A percentile compares a stretch with the other conserved stretches of the same genome.
Evolutionary conservation across 2,113 vertebrate species (phyloP).

Genomic region (Crotalus viridis): DNA sequence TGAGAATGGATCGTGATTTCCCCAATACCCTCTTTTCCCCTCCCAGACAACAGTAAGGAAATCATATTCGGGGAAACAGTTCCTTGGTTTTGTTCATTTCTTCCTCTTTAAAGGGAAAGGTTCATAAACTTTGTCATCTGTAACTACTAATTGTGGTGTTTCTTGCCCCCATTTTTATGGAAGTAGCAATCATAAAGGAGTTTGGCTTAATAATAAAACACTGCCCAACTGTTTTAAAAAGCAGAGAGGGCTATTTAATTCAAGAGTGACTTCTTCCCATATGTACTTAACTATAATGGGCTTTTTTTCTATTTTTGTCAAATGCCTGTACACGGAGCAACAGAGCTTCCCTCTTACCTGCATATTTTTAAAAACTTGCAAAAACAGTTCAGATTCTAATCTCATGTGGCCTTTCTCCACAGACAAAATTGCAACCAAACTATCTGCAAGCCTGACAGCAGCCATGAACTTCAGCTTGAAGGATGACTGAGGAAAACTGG

Average conservation of each 20-base stretch:
- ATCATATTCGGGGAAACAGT: not conserved
- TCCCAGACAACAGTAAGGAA: not conserved
- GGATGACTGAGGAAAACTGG: constrained; percentile 46
- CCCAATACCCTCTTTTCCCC: not conserved
- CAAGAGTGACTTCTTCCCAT: not conserved
- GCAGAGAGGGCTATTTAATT: not conserved
- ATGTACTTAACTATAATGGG: not conserved
- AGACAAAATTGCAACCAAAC: constrained; percentile 84
- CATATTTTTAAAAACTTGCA: not conserved
- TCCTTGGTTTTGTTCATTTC: not conserved
- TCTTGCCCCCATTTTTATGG: not conserved
- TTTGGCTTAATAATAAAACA: not conserved
- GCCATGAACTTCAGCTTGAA: constrained; percentile 79
- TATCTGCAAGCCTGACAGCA: constrained; percentile 77
- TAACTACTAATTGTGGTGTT: not conserved
- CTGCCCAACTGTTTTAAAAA: not conserved
- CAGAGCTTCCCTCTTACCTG: not conserved
- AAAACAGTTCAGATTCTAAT: not conserved
- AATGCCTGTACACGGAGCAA: not conserved
- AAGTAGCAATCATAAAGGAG: not conserved
- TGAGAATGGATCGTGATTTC: not conserved
- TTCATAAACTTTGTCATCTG: not conserved
- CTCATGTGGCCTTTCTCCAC: constrained; percentile 7
- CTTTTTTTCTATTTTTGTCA: not conserved
- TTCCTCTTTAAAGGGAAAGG: not conserved